A percentile compares a stretch with the other conserved stretches of the same genome.
These are phyloP conservation scores for Drosophila sproati DNA, from an alignment of 1,140 invertebrate genomes.

Conservation along the genomic window DNA sequence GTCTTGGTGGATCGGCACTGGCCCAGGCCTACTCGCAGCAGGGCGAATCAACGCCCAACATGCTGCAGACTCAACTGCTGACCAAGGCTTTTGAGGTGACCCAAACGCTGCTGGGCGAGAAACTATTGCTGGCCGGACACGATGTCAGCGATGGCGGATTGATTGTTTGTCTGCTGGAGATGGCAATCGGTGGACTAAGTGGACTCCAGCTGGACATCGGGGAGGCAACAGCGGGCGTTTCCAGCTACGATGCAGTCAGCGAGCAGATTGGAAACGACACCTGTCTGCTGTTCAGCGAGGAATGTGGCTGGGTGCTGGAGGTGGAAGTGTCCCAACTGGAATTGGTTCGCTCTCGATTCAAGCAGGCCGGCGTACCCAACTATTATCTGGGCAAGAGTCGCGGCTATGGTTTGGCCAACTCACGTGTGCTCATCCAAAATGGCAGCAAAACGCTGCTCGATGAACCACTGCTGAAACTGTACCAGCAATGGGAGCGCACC, in stretches of 20 bases:
- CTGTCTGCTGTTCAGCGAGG: conserved; percentile 94
- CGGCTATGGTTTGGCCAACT: conserved; percentile 88
- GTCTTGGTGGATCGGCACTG: conserved; percentile 95
- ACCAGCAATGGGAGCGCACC: conserved; percentile 97
- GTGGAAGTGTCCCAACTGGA: conserved; percentile 86
- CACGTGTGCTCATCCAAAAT: conserved; percentile 87
- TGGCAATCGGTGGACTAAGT: conserved; percentile 96
- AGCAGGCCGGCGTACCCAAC: conserved; percentile 87
- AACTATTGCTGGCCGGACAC: conserved; percentile 93
- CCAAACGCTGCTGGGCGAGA: conserved; percentile 92
- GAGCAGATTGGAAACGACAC: conserved; percentile 85
- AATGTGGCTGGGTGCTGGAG: conserved; percentile 97
- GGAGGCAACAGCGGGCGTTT: conserved; percentile 30
- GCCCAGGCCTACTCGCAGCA: conserved; percentile 96
- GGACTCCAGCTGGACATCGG: conserved; percentile 90
- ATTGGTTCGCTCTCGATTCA: conserved; percentile 88
- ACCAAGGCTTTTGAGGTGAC: conserved; percentile 92
- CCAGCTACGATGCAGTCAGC: conserved; percentile 23
- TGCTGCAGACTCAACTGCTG: conserved; percentile 89
- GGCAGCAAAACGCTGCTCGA: conserved; percentile 88
- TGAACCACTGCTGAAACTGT: conserved; percentile 88
- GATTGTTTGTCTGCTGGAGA: conserved; percentile 95
- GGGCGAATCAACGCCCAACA: conserved; percentile 92
- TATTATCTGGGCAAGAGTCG: conserved; percentile 90
- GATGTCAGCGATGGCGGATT: conserved; percentile 98